Evolutionary conservation across 2,113 vertebrate species (phyloP).

Genomic region (Siphamia tubifer): DNA sequence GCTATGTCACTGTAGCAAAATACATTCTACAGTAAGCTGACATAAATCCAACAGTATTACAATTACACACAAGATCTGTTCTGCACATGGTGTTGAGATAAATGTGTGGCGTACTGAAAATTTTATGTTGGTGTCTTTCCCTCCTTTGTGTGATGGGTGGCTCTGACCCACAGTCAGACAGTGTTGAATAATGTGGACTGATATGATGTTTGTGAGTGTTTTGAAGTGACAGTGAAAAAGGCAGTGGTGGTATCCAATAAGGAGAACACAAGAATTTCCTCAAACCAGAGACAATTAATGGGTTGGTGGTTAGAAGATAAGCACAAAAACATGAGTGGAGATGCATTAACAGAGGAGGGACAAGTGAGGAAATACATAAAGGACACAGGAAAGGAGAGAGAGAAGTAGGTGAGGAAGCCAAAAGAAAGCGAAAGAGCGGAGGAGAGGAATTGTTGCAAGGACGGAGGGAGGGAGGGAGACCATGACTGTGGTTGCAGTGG

Average conservation of each 20-base stretch:
- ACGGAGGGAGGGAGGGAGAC: constrained; percentile 26
- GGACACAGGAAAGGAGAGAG: background rate
- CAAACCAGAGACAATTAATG: background rate
- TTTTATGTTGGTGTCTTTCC: too few species aligned
- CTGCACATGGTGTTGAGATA: too few species aligned
- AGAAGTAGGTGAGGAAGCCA: background rate
- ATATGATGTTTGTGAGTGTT: background rate
- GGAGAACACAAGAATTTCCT: background rate
- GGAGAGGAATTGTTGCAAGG: constrained; percentile 15
- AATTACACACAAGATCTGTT: too few species aligned
- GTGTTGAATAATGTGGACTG: background rate
- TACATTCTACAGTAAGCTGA: too few species aligned
- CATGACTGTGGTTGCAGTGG: constrained; percentile 53
- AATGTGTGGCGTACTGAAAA: too few species aligned
- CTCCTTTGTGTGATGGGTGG: too few species aligned
- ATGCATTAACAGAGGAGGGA: background rate
- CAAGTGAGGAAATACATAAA: background rate
- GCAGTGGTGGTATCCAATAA: background rate
- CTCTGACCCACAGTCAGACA: background rate
- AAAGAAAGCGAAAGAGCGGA: background rate
- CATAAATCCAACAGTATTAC: too few species aligned
- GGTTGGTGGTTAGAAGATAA: constrained; percentile 1
- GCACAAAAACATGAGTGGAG: background rate
- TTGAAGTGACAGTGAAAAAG: background rate
- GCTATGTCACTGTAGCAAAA: background rate